Evolutionary conservation across 1,140 invertebrate species (phyloP).

Genomic region (Marisa cornuarietis): DNA sequence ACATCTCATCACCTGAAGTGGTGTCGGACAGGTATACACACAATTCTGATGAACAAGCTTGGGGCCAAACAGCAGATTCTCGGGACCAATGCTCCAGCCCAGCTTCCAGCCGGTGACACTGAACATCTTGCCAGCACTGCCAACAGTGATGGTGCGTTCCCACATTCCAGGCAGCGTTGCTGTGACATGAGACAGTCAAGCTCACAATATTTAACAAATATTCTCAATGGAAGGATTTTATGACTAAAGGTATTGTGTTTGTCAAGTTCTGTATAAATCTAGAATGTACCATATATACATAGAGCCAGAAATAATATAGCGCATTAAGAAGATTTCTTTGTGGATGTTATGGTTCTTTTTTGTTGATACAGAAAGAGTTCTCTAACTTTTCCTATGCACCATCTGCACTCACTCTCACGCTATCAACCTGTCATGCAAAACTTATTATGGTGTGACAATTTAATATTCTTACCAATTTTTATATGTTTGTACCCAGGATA

Average conservation of each 20-base stretch:
- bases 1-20: constrained; percentile 69
- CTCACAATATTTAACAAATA: too few species aligned
- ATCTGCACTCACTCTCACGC: not conserved
- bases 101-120: constrained; percentile 88
- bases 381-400: not conserved
- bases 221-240: too few species aligned
- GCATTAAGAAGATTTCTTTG: too few species aligned
- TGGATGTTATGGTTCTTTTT: too few species aligned
- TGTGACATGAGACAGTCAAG: too few species aligned
- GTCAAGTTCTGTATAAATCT: too few species aligned
- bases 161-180: constrained; percentile 92
- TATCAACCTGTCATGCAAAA: not conserved
- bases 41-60: constrained; percentile 93
- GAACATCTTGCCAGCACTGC: constrained; percentile 97
- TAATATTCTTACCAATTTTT: constrained; percentile 73
- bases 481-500: constrained; percentile 88
- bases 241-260: too few species aligned
- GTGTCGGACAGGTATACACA: constrained; percentile 90
- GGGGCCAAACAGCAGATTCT: constrained; percentile 69
- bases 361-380: too few species aligned
- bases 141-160: constrained; percentile 96
- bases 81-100: constrained; percentile 88
- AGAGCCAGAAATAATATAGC: too few species aligned
- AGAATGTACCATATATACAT: too few species aligned
- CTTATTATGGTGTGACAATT: not conserved